phyloP scores from a whole-genome alignment of 2,888 invertebrate species.

The Stegana nigrithorax region DNA sequence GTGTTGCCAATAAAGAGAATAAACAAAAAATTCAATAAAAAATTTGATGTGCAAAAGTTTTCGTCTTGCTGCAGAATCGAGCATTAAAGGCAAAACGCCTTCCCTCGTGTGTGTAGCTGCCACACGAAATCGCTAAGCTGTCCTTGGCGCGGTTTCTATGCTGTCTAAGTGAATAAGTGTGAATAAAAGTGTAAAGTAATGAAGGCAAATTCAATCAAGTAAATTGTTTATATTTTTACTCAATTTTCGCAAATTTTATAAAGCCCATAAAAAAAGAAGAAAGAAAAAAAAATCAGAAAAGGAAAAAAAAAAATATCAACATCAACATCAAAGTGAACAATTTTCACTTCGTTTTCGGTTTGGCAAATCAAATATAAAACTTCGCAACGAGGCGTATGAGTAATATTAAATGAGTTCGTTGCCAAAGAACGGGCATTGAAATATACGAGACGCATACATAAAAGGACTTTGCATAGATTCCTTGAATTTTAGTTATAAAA shows the following conservation, averaged over 20 bases:
- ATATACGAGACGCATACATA: too few relatives aligned
- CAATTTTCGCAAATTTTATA: not conserved
- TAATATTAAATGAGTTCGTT: conserved; percentile 4
- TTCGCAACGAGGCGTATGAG: conserved; percentile 12
- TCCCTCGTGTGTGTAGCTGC: too few relatives aligned
- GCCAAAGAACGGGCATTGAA: too few relatives aligned
- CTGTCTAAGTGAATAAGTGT: too few relatives aligned
- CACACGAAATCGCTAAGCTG: too few relatives aligned
- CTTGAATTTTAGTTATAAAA: not conserved
- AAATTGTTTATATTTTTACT: conserved; percentile 32
- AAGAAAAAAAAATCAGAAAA: not conserved
- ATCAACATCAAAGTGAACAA: not conserved
- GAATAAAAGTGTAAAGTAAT: too few relatives aligned
- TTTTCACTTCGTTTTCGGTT: not conserved
- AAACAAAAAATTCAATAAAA: too few relatives aligned
- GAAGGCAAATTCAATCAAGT: conserved; percentile 31
- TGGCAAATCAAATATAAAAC: not conserved
- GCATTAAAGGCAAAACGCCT: too few relatives aligned
- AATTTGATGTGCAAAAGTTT: too few relatives aligned
- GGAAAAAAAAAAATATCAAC: not conserved
- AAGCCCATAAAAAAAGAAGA: not conserved
- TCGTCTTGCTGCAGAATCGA: too few relatives aligned
- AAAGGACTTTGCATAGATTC: not conserved
- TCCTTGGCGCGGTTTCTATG: too few relatives aligned
- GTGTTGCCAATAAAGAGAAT: too few relatives aligned